A percentile compares a stretch with the other conserved stretches of the same genome.
Evolutionary conservation across 2,888 invertebrate genomes (phyloP).

Genomic region (Strigamia crassipes): DNA sequence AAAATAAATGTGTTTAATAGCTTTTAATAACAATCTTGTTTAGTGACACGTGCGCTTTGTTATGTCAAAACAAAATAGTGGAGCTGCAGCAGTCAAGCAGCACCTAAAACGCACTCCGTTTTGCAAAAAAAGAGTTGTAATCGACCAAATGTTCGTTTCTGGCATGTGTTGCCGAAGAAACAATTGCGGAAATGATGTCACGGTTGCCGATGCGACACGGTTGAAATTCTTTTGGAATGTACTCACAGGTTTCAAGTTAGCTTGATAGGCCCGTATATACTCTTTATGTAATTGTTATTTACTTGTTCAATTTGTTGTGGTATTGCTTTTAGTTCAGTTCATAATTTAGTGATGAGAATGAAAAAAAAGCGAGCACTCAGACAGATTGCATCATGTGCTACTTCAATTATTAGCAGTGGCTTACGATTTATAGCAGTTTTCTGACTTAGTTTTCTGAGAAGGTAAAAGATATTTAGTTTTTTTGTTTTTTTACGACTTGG

Average conservation of each 20-base stretch:
- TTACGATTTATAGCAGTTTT: not conserved
- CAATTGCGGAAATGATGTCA: too few relatives aligned
- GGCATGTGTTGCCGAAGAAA: too few relatives aligned
- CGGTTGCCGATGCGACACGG: too few relatives aligned
- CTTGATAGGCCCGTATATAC: not conserved
- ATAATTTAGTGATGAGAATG: not conserved
- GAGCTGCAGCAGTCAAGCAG: too few relatives aligned
- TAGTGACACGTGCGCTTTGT: too few relatives aligned
- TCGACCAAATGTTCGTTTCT: too few relatives aligned
- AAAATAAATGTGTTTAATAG: too few relatives aligned
- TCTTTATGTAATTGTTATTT: not conserved
- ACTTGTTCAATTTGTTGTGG: not conserved
- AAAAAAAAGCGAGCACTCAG: constrained; percentile 1
- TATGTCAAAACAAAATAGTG: too few relatives aligned
- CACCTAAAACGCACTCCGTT: too few relatives aligned
- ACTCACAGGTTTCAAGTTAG: not conserved
- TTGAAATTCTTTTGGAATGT: too few relatives aligned
- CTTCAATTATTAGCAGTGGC: constrained; percentile 8
- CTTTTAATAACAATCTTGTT: too few relatives aligned
- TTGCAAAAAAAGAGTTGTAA: too few relatives aligned
- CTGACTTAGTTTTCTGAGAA: not conserved
- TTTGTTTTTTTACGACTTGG: not conserved
- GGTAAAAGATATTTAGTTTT: not conserved
- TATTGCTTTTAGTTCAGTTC: not conserved
- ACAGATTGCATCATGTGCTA: not conserved